Evolutionary conservation across 2,113 vertebrate species (phyloP), one percentile per base, ranked within the genome.

Genomic region (Oceanites oceanicus): DNA sequence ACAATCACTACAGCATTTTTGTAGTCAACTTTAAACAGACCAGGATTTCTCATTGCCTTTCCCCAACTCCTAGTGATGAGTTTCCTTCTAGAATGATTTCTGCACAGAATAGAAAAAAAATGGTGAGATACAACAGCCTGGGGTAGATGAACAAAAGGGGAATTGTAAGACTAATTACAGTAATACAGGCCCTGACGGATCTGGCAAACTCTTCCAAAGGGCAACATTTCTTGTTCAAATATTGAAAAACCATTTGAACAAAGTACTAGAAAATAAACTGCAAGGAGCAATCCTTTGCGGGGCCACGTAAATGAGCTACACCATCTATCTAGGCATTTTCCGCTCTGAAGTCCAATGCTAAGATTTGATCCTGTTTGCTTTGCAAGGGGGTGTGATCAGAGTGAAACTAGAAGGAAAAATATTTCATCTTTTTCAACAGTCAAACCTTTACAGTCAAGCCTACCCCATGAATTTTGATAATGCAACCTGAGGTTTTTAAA

Each of bases 401-500:
- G 36, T 61, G 58, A 66, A 94, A 55, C 23, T 50, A 59, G 72
- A 83, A 73, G 71, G 38, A 76, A 85, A 86, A 90, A 47, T 50
- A 81, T 34, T 72, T 84, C 25, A 14, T 87, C 38, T 79, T 88
- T 91, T 92, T 59, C 50, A 79, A 75, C 66, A 87, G 71, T 73
- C 77, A 94, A 50, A 62, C 67, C 66, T 92, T 94, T 90, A 49
- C 92, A 93, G 30, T 82, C 45, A 50, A 87, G 22, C 25, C 62
- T 65, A 8, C 53, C 58, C 38, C n/a, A 53, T 94, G 84, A 92
- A 92, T 92, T 88, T 79, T 89, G 74, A 90, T 63, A 94, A 76
- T 88, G 89, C 62, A 92, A 13, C 70, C 13, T 70, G 94, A 82
- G 77, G 84, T 92, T 96, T 95, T 92, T 74, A 30, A 82, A 91